These are phyloP conservation scores for Dasyurus viverrinus DNA, from an alignment of 2,113 vertebrate species.

Conservation along the genomic window DNA sequence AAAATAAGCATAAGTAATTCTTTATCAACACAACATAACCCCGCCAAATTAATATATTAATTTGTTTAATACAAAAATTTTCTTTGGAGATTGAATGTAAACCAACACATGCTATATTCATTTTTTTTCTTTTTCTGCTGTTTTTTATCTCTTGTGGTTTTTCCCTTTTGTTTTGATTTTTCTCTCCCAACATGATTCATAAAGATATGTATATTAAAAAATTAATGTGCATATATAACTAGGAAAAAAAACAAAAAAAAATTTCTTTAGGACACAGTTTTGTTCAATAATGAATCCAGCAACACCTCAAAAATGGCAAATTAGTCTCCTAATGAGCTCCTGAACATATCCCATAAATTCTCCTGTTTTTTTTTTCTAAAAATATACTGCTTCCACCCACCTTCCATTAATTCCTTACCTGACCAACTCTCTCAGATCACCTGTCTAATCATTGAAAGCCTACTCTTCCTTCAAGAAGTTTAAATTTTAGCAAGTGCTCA, in stretches of 20 bases:
- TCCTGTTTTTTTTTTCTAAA: background rate
- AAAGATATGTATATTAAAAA: no score
- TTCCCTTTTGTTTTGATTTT: no score
- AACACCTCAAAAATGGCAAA: background rate
- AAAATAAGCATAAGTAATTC: background rate
- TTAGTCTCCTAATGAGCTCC: background rate
- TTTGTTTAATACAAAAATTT: background rate
- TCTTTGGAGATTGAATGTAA: background rate
- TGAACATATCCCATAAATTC: background rate
- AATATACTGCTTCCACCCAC: background rate
- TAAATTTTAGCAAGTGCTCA: background rate
- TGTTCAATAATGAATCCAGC: background rate
- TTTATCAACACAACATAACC: background rate
- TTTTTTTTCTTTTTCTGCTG: no score
- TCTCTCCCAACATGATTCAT: no score
- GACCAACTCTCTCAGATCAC: background rate
- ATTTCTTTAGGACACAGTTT: background rate
- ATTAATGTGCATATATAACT: no score
- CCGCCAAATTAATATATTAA: background rate
- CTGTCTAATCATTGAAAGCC: background rate
- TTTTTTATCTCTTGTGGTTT: no score
- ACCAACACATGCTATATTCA: no score
- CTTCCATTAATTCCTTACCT: background rate
- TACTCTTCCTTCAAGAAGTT: background rate
- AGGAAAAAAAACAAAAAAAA: background rate